Evolutionary conservation across 2,888 invertebrate species (phyloP), one percentile per base, ranked within the genome.

Genomic region (Caenorhabditis wallacei): DNA sequence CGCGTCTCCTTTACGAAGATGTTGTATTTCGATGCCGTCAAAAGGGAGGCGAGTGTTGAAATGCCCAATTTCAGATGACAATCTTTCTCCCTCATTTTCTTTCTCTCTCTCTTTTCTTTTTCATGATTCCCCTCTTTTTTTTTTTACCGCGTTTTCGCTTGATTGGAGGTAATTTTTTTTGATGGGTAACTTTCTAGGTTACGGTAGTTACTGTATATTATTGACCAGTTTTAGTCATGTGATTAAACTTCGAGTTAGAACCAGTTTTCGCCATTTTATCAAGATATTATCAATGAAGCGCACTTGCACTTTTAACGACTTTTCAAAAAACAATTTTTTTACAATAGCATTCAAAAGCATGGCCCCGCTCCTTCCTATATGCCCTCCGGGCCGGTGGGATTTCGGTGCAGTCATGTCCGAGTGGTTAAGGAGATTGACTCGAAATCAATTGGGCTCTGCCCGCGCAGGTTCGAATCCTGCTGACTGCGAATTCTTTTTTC

Each of bases 401-500:
- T 35, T 3, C 48, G 30, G 53, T 75, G 83, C 83, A 83, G 83
- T 83, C 83, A 81, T 86, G 86, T 85, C 86, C 86, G 86, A 87
- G 88, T 84, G 85, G 84, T 88, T 82, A 87, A 87, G 87, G 86
- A 86, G 87, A 84, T 85, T 85, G 87, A 85, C 85, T 87, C 71
- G 86, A 87, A 87, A 87, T 86, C 87, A 84, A 86, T 82, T 88
- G 88, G 86, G 85, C 87, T 88, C 74, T 85, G 87, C 82, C 82
- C 86, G 86, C 86, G 88, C 82, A 86, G 85, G 84, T 86, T 87
- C 88, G 87, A 87, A 84, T 85, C 84, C 83, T 86, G 86, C 84
- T 83, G 80, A 82, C 85, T 86, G 82, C 84, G 84, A 75, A 70
- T 18, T 20, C 8, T n/a, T 61, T 59, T 66, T 57, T 26, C 24